A percentile compares a stretch with the other conserved stretches of the same genome.
Conservation (phyloP, 2,113 vertebrate genomes). For the Myrmophylax atrothorax region DNA sequence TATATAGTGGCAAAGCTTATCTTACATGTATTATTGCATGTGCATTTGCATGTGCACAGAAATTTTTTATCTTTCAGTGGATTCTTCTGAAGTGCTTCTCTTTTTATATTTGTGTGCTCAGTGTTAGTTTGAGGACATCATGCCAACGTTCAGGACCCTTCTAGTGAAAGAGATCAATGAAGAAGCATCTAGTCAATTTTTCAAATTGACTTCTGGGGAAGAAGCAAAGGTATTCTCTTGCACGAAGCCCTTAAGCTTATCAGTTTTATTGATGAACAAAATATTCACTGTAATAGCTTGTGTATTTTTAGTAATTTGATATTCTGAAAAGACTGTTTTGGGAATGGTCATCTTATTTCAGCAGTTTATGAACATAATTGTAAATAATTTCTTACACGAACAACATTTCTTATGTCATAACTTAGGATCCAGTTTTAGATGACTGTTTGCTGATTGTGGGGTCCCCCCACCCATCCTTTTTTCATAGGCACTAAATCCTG, state of each 20-base stretch:
- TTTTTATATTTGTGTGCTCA: neutral
- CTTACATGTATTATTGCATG: neutral
- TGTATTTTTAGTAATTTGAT: neutral
- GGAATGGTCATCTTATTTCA: neutral
- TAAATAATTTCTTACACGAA: neutral
- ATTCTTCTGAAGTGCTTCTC: neutral
- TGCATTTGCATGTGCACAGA: neutral
- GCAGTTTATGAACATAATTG: neutral
- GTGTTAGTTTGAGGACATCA: neutral
- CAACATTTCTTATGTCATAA: neutral
- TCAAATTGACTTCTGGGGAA: neutral
- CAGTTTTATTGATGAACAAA: neutral
- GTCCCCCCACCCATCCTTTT: accelerated
- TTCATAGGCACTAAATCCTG: neutral
- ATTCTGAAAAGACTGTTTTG: neutral
- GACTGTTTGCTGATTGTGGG: neutral
- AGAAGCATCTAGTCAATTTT: neutral
- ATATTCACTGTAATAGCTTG: neutral
- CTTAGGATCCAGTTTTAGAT: neutral
- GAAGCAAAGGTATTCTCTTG: neutral
- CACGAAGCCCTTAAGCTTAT: neutral
- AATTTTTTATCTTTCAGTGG: neutral
- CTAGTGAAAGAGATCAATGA: neutral
- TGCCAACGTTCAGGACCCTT: neutral
- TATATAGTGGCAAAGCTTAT: neutral